Percentiles rank a stretch among this genome's conserved stretches.
Evolutionary conservation across 2,113 vertebrate species (phyloP).

Genomic region (Caranx ignobilis): DNA sequence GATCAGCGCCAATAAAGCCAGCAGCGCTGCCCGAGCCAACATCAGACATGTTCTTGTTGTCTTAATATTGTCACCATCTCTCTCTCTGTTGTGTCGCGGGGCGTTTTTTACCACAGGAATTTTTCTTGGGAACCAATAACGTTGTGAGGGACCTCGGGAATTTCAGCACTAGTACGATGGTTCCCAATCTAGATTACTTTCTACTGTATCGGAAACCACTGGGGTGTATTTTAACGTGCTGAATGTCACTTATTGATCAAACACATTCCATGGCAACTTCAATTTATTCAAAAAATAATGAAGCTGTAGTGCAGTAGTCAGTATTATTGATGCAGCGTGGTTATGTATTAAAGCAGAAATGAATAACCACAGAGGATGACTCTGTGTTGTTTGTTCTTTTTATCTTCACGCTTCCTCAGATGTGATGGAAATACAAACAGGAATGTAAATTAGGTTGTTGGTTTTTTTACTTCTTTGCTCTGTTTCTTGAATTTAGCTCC

Average conservation of each 20-base stretch:
- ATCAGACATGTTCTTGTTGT: constrained; percentile 47
- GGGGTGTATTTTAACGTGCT: neutral
- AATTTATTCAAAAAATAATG: neutral
- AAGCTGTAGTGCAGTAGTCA: neutral
- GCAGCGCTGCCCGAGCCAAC: constrained; percentile 36
- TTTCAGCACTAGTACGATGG: neutral
- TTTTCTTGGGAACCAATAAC: too few relatives aligned
- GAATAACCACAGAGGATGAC: neutral
- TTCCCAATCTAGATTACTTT: neutral
- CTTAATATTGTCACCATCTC: constrained; percentile 14
- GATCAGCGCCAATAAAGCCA: constrained; percentile 43
- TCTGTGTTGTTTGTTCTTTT: neutral
- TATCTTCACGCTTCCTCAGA: neutral
- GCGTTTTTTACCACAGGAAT: too few relatives aligned
- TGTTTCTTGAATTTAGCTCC: neutral
- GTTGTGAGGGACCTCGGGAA: too few relatives aligned
- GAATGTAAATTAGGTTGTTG: neutral
- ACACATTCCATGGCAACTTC: neutral
- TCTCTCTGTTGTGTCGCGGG: constrained; percentile 9
- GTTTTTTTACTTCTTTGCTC: neutral
- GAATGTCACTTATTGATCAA: neutral
- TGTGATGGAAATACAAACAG: neutral
- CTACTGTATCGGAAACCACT: neutral
- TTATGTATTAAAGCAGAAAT: neutral
- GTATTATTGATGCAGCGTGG: neutral